Evolutionary conservation across 2,113 vertebrate genomes (phyloP).

Genomic region (Toxotes jaculatrix): DNA sequence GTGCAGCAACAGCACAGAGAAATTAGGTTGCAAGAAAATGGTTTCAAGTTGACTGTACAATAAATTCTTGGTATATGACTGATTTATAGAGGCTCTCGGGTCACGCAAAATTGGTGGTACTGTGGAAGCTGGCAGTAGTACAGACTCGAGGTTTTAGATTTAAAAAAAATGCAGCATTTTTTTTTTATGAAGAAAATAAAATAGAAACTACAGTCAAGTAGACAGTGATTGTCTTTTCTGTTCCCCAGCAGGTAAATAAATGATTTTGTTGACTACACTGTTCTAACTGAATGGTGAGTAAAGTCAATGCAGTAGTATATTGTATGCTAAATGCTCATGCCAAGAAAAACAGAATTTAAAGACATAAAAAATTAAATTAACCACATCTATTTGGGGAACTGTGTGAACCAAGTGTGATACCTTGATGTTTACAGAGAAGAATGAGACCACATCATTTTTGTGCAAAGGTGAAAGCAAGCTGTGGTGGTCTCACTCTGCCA

Average conservation of each 20-base stretch:
- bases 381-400: background rate
- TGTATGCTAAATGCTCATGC: background rate
- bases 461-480: background rate
- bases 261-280: background rate
- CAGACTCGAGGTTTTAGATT: too few relatives aligned
- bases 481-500: conserved; percentile 28
- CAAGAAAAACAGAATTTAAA: background rate
- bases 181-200: too few relatives aligned
- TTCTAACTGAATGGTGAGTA: background rate
- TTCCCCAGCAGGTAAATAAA: background rate
- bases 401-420: conserved; percentile 11
- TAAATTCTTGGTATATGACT: too few relatives aligned
- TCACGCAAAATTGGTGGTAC: too few relatives aligned
- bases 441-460: conserved; percentile 27
- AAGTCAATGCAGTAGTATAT: background rate
- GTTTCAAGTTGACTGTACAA: too few relatives aligned
- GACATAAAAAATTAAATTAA: background rate
- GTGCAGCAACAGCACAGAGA: too few relatives aligned
- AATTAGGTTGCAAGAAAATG: too few relatives aligned
- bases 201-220: background rate
- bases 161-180: too few relatives aligned
- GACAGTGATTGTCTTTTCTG: background rate
- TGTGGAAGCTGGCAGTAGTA: background rate
- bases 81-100: too few relatives aligned
- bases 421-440: background rate